These are phyloP conservation scores for Drosophila repletoides DNA, from an alignment of 1,140 invertebrate genomes.

Conservation along the genomic window DNA sequence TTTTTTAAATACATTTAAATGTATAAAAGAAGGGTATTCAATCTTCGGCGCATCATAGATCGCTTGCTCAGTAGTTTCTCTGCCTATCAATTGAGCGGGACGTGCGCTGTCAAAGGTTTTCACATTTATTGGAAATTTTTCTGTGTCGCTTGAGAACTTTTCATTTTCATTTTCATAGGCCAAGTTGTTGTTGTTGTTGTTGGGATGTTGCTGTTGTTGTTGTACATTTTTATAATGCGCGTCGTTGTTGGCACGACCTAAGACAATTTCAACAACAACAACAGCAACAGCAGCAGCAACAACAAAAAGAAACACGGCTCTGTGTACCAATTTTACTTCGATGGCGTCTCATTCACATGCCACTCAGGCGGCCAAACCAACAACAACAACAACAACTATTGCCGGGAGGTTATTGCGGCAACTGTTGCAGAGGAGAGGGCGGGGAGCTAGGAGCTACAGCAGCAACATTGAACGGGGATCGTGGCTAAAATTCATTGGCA, in stretches of 20 bases:
- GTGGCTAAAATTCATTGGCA: conserved; percentile 47
- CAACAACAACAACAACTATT: too few relatives aligned
- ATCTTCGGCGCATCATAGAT: too few relatives aligned
- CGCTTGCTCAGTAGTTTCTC: background rate
- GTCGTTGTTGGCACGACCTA: conserved; percentile 69
- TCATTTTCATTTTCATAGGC: conserved; percentile 64
- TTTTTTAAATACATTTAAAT: too few relatives aligned
- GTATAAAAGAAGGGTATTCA: too few relatives aligned
- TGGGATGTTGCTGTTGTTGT: conserved; percentile 3
- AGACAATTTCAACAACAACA: conserved; percentile 58
- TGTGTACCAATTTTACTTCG: conserved; percentile 33
- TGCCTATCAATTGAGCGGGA: conserved; percentile 13
- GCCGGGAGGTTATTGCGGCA: too few relatives aligned
- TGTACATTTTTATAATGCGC: conserved; percentile 67
- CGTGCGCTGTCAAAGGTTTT: conserved; percentile 61
- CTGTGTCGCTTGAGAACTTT: conserved; percentile 62
- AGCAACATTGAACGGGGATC: conserved; percentile 26
- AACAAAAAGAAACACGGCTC: conserved; percentile 12
- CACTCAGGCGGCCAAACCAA: conserved; percentile 63
- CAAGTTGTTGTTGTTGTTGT: background rate
- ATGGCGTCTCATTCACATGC: conserved; percentile 64
- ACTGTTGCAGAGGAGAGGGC: background rate
- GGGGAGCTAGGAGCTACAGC: background rate
- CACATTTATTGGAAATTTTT: conserved; percentile 24
- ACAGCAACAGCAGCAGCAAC: conserved; percentile 9